phyloP scores from a whole-genome alignment of 2,113 vertebrate species.

The Calidris pugnax region DNA sequence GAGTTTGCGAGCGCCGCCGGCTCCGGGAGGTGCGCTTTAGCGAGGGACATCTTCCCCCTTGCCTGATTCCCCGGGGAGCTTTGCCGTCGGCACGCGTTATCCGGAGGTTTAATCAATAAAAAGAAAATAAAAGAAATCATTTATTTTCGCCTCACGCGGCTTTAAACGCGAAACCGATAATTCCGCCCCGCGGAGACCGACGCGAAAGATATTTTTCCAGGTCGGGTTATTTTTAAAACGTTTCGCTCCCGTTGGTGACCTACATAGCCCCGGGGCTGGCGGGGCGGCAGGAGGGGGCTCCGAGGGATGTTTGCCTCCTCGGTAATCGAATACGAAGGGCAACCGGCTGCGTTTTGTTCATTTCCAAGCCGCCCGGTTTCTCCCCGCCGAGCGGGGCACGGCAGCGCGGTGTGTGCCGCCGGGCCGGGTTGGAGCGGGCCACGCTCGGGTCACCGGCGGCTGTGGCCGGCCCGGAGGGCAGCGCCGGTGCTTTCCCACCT shows the following conservation, averaged over 20 bases:
- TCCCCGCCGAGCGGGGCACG: neutral
- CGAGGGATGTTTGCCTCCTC: neutral
- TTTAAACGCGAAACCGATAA: neutral
- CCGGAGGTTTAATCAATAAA: neutral
- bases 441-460: neutral
- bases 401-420: neutral
- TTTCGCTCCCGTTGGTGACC: slow-evolving; percentile 1
- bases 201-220: neutral
- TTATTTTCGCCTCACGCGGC: neutral
- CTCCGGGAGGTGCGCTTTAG: neutral
- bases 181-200: neutral
- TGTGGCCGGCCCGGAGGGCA: neutral
- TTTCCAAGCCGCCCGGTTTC: neutral
- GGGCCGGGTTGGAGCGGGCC: neutral
- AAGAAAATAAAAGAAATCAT: neutral
- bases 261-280: neutral
- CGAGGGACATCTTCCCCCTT: fast-evolving
- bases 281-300: neutral
- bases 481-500: too few species aligned
- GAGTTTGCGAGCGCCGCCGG: slow-evolving; percentile 12
- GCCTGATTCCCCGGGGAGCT: neutral
- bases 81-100: neutral
- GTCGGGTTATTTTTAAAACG: neutral
- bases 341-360: neutral
- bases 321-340: neutral